phyloP scores from a whole-genome alignment of 2,797 vertebrate genomes.

The Acrossocheilus wenchowensis region DNA sequence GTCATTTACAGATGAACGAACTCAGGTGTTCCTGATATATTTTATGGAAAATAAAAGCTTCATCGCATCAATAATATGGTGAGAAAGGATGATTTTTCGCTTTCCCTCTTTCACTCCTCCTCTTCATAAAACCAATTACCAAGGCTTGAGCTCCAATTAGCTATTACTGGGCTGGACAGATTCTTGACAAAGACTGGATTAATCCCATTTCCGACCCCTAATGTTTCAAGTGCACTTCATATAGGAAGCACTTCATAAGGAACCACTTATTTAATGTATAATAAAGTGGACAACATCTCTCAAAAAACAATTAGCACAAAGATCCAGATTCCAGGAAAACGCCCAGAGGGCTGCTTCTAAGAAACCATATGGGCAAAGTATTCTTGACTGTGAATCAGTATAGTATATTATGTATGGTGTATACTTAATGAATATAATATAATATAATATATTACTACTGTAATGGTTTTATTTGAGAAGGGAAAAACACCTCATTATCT shows the following conservation, averaged over 20 bases:
- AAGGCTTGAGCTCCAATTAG: slow-evolving; percentile 19
- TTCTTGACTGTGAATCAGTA: neutral
- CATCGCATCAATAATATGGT: neutral
- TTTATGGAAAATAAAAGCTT: neutral
- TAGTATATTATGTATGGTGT: neutral
- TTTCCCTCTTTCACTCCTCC: slow-evolving; percentile 5
- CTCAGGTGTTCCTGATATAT: neutral
- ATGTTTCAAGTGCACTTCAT: slow-evolving; percentile 66
- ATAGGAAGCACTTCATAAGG: slow-evolving; percentile 71
- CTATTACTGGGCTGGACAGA: slow-evolving; percentile 42
- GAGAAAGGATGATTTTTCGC: slow-evolving; percentile 5
- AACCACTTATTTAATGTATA: slow-evolving; percentile 60
- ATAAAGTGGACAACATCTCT: slow-evolving; percentile 63
- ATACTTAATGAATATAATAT: neutral
- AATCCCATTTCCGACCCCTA: slow-evolving; percentile 69
- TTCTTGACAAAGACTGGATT: slow-evolving; percentile 73
- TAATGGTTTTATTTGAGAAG: slow-evolving; percentile 7
- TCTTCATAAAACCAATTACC: slow-evolving; percentile 48
- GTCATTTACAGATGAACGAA: neutral
- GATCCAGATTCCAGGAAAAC: neutral
- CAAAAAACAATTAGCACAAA: neutral
- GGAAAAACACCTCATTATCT: slow-evolving; percentile 24
- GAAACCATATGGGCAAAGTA: neutral
- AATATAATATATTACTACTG: neutral
- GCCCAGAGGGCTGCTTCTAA: neutral